Conservation (phyloP, 2,113 vertebrate genomes). For the Daubentonia madagascariensis region DNA sequence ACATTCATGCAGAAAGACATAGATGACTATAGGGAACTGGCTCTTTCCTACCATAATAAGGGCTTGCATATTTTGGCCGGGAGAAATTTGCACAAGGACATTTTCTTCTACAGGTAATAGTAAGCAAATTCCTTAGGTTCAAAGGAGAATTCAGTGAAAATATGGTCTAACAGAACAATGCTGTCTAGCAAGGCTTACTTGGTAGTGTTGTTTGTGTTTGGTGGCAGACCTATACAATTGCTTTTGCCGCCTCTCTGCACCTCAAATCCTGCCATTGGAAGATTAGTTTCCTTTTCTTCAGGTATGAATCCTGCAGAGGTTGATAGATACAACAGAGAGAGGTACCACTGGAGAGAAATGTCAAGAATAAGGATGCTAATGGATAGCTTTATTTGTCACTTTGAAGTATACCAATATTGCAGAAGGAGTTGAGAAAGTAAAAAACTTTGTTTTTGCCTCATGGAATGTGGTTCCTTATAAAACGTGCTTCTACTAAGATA, state of each 20-base stretch:
- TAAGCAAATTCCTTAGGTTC: constrained; percentile 78
- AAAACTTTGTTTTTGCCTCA: constrained; percentile 1
- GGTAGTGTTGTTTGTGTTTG: background rate
- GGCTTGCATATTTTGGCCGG: constrained; percentile 55
- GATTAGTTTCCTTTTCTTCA: constrained; percentile 27
- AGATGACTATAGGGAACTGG: constrained; percentile 6
- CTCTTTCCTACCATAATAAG: constrained; percentile 59
- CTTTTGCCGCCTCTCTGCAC: background rate
- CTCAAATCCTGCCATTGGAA: background rate
- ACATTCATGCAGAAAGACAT: constrained; percentile 55
- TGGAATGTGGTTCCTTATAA: background rate
- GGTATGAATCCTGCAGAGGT: background rate
- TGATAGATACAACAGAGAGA: background rate
- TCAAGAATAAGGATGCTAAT: constrained; percentile 10
- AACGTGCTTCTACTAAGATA: background rate
- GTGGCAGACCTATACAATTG: background rate
- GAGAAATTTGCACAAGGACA: constrained; percentile 71
- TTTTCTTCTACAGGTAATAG: constrained; percentile 61
- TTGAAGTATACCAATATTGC: background rate
- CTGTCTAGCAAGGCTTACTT: background rate
- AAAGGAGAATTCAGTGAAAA: constrained; percentile 72
- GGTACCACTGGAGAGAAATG: constrained; percentile 5
- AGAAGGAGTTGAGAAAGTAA: background rate
- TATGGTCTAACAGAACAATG: constrained; percentile 43
- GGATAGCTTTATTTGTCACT: constrained; percentile 42